Evolutionary conservation across 2,113 vertebrate genomes (phyloP), one percentile per base, ranked within the genome.

Genomic region (Protobothrops mucrosquamatus): DNA sequence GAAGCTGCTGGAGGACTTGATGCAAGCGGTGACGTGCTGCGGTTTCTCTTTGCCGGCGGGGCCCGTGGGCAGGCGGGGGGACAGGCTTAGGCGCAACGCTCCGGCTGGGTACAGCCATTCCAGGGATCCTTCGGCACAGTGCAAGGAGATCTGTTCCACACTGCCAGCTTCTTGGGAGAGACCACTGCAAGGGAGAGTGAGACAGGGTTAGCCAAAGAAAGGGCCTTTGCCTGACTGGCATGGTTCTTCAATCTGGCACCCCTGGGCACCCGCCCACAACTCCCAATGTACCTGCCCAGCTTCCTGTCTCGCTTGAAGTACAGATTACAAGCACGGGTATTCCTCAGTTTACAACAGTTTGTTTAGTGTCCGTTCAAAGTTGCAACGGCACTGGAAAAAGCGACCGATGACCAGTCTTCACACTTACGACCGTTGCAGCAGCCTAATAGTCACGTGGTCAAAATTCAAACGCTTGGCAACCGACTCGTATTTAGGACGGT

Each of bases 61-160:
- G 8, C 96, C 91, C 0, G 97, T 97, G 85, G 98, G 98, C 90
- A 98, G 97, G 2, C 98, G 98, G 14, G 98, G 99, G 0, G 97
- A 98, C 51, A 99, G 98, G 85, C 97, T 98, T 52, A 99, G 97
- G 18, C 98, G 98, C 85, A 99, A 98, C 23, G 98, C 99, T 4
- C 98, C 98, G 0, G 97, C 98, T 26, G 99, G 99, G 93, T 99
- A 99, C 90, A 99, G 96, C 99, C 99, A 99, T 94, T 99, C 98
- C 93, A 99, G 94, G 0, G 98, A 98, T 46, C 98, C 99, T 97
- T 99, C 98, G 0, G 98, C 98, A 55, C 99, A 99, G 96, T 97
- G 98, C 93, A 99, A 97, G 87, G 98, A 97, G 94, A 99, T 98
- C 98, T 99, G 99, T 95, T 99, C 98, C 97, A 99, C 99, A 48